phyloP scores from a whole-genome alignment of 1,140 invertebrate genomes.

The Diprion similis region DNA sequence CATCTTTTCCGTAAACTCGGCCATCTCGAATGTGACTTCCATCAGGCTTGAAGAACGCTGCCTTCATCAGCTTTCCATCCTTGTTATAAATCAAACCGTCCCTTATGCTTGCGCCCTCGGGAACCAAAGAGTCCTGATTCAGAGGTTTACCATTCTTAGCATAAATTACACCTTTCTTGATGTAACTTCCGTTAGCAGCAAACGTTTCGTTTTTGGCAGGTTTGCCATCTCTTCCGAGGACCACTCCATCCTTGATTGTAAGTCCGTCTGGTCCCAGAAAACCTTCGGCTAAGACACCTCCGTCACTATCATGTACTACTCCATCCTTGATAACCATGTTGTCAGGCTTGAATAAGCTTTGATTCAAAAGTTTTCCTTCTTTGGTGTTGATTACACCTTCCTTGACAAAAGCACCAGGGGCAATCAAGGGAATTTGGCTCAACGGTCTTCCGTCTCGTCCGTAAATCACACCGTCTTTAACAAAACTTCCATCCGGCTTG shows the following conservation, averaged over 20 bases:
- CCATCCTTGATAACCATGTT: slow-evolving; percentile 50
- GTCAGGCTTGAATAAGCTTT: slow-evolving; percentile 54
- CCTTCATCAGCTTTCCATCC: slow-evolving; percentile 53
- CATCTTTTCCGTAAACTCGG: slow-evolving; percentile 49
- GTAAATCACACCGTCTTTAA: slow-evolving; percentile 53
- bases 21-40: slow-evolving; percentile 56
- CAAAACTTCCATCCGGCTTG: slow-evolving; percentile 53
- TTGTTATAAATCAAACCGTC: slow-evolving; percentile 51
- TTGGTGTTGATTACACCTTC: slow-evolving; percentile 48
- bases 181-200: slow-evolving; percentile 49
- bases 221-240: slow-evolving; percentile 53
- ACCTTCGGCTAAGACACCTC: slow-evolving; percentile 39
- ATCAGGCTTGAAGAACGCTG: slow-evolving; percentile 52
- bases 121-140: slow-evolving; percentile 51
- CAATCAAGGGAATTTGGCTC: slow-evolving; percentile 53
- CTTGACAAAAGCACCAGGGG: slow-evolving; percentile 48
- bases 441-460: slow-evolving; percentile 45
- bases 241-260: slow-evolving; percentile 48
- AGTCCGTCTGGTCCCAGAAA: slow-evolving; percentile 46
- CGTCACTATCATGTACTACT: slow-evolving; percentile 40
- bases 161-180: slow-evolving; percentile 50
- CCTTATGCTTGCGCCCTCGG: slow-evolving; percentile 51
- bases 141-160: slow-evolving; percentile 52
- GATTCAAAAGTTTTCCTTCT: slow-evolving; percentile 44
- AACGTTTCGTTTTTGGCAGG: slow-evolving; percentile 53